Base-by-base conservation (phyloP, 2,113 vertebrate genomes). In the Dascyllus trimaculatus region DNA sequence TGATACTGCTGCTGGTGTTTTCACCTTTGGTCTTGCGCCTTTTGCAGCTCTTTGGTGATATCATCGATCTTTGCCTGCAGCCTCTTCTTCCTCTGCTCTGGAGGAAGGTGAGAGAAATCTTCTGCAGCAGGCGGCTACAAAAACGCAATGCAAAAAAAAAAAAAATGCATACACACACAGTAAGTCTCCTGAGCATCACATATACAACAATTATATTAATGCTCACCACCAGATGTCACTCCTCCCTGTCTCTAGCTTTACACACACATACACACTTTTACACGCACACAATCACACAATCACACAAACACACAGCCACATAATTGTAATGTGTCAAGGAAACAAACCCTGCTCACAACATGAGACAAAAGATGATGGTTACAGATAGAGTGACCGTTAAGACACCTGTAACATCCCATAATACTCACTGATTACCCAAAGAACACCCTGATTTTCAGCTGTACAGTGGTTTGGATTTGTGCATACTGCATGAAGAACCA, bases 11-110 rank as follows among this genome's bases (percentile, higher is more conserved):
- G 25, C 11, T 15, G 26, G 51, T 26, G 58, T 17, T 6, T 6
- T 85, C 68, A 98, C 98, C 98, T 98, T 91, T 97, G 95, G 90
- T 99, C 98, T 52, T 94, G 95, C 82, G 96, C 95, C 86, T 96
- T 99, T 84, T 97, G 96, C 56, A 99, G 94, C 49, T 99, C 97
- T 92, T 96, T 96, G 82, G 88, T 93, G 67, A 99, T 93, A 46
- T 99, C 97, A 80, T 93, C 92, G 3, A 94, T 89, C 86, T 93
- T 95, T 0, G 70, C 86, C 77, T 93, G 93, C 76, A 95, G 87
- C 73, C 48, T 93, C 70, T 94, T 94, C 84, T 90, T 94, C 67
- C 90, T 93, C 83, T 95, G 90, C 61, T 95, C 92, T 1, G 87
- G 89, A 60, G 94, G 93, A 58, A 95, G 90, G 79, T 93, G 93